Evolutionary conservation across 2,797 vertebrate species (phyloP), one percentile per base, ranked within the genome.

Genomic region (Intellagama lesueurii): DNA sequence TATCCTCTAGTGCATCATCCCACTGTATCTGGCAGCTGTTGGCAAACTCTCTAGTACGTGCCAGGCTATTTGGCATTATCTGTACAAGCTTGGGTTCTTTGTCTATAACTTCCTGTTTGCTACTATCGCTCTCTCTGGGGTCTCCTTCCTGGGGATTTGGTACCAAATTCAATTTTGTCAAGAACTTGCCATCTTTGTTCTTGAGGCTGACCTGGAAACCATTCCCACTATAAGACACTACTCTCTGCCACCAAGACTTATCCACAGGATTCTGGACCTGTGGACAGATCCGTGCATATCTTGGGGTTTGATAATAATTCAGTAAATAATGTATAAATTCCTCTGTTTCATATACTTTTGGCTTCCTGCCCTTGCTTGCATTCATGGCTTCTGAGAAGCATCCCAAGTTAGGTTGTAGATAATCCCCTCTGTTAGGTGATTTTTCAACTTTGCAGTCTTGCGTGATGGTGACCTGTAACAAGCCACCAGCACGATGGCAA

Each of bases 291-390:
- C 96, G 96, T 44, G 95, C 91, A 44, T 97, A 97, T 82, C 90
- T 79, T n/a, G 97, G 96, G 75, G 94, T 94, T 79, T 94, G 94
- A 66, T 97, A 97, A 87, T 97, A 96, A 92, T 98, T 97, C 64
- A 98, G 91, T 72, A 97, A 94, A 89, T 97, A 98, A 93, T 97
- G 87, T 90, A 97, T 96, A 91, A 98, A 97, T 92, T 97, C 97
- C 90, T 97, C 97, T 0, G 96, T 97, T 93, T 98, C 97, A 49
- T 97, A 97, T 91, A 97, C 94, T 91, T 97, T 97, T 85, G 77
- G 91, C 88, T 95, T 97, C 93, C 85, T 96, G 90, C 85, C 81
- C 56, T 14, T 1, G 0, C 87, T 81, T 86, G 80, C 66, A 47
- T 92, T 89, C 77, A 81, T 30, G 30, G 85, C 89, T n/a, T 73